Base-by-base conservation (phyloP, 2,888 invertebrate species). In the Taphrorychus bicolor region DNA sequence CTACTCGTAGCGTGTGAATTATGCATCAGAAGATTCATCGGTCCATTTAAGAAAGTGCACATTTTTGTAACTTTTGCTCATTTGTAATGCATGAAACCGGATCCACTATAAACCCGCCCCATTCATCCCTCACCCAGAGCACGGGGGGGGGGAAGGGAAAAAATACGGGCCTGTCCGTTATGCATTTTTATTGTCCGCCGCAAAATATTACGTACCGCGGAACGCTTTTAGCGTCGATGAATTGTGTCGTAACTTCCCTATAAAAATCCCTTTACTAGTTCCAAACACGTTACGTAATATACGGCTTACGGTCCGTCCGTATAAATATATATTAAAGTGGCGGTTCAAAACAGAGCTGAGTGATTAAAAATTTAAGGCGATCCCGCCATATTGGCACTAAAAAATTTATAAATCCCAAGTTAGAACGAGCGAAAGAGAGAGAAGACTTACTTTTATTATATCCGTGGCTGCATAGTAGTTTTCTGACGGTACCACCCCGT, bases 401-500 rank as follows among this genome's bases (percentile, higher is more conserved):
- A 45, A 45, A 9, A 32, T 32, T 32, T 9, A 9, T 32, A 32
- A n/a, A n/a, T n/a, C n/a, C n/a, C n/a, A n/a, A n/a, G n/a, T n/a
- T n/a, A n/a, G 32, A 3, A 11, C 3, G 32, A 32, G 11, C 32
- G n/a, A n/a, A n/a, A n/a, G n/a, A n/a, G n/a, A n/a, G 11, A 19
- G 19, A 51, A 11, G 21, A 21, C 79, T 78, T 81, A 88, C 87
- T 83, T 88, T 91, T 76, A 91, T 87, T 76, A 92, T 91, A 78
- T 92, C 92, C 1, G 91, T 92, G 45, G 92, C 91, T 1, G 92
- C 92, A 78, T 92, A 92, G 81, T 91, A 91, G 76, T 88, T 89
- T 77, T 88, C 88, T 2, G 80, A 73, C 40, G 79, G 78, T 67
- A 80, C 76, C 11, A 76, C 73, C 16, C 79, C 79, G 61, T 80